These are phyloP conservation scores for Pantala flavescens DNA, from an alignment of 1,140 invertebrate genomes.

Conservation along the genomic window DNA sequence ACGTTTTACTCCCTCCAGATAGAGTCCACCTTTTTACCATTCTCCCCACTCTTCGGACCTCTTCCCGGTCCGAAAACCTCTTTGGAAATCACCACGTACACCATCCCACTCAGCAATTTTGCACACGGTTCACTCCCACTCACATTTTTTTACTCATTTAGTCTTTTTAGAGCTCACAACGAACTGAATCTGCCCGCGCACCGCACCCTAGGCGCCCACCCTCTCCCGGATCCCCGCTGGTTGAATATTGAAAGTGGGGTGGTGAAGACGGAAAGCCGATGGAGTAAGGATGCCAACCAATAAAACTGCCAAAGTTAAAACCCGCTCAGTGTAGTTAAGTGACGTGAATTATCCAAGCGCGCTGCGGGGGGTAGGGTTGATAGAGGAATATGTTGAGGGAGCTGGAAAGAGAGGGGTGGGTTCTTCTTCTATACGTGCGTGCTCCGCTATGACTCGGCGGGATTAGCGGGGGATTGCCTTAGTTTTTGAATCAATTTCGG, in stretches of 20 bases:
- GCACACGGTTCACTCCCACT: not conserved
- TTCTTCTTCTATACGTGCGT: no score
- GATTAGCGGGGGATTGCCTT: no score
- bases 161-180: not conserved
- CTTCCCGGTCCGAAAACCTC: not conserved
- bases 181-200: not conserved
- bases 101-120: slow-evolving; percentile 4
- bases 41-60: not conserved
- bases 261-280: not conserved
- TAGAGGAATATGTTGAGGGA: not conserved
- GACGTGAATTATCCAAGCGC: slow-evolving; percentile 19
- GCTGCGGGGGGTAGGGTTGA: not conserved
- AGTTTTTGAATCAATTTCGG: no score
- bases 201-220: not conserved
- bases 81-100: slow-evolving; percentile 9
- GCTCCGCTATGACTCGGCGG: no score
- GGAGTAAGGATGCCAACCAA: slow-evolving; percentile 14
- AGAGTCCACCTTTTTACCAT: not conserved
- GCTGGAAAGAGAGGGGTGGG: not conserved
- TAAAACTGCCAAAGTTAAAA: slow-evolving; percentile 22
- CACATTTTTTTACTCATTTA: slow-evolving; percentile 7
- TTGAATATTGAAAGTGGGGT: slow-evolving; percentile 6
- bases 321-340: slow-evolving; percentile 19
- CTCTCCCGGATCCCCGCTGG: not conserved
- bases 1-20: not conserved